Evolutionary conservation across 1,140 invertebrate species (phyloP), one percentile per base, ranked within the genome.

Genomic region (Liolophura sinensis): DNA sequence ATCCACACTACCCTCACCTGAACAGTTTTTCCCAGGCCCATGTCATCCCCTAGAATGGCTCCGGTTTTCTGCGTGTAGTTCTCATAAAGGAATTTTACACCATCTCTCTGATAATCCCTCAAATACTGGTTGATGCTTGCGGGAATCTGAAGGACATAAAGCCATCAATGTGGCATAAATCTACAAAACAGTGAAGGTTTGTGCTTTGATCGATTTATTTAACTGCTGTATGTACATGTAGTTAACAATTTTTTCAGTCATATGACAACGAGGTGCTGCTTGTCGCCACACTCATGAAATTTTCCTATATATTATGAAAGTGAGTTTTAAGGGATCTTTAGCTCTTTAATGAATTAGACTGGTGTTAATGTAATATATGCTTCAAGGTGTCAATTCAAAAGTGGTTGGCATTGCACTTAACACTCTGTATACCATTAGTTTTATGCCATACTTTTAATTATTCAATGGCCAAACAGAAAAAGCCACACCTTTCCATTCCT

Each of bases 21-120:
- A 6, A 83, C 77, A 20, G 82, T 83, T 69, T 83, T 83, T 0
- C 82, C 82, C 6, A 82, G 73, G 20, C 82, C 82, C 82, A 83
- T 83, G 58, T 83, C 80, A 77, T 83, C 82, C 16, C 77, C 82
- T 1, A 83, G 69, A 49, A 83, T 76, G 11, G 75, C 78, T 18
- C 82, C 82, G 59, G 54, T 58, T 15, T 65, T 68, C 4, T 71
- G 7, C n/a, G 50, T 69, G 58, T 80, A 82, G 63, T 82, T 77
- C 24, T 71, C 65, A 59, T 77, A 82, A n/a, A 83, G 64, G 67
- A 83, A 83, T 55, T 67, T 50, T 20, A 83, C 75, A 0, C 82
- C 82, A 12, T 78, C 73, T 50, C 82, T 71, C 72, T 83, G 82
- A 64, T 83, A 83, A 50, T 82, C 81, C 64, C 82, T 67, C 58